Evolutionary conservation across 2,797 vertebrate species (phyloP).

Genomic region (Apogon talboti): DNA sequence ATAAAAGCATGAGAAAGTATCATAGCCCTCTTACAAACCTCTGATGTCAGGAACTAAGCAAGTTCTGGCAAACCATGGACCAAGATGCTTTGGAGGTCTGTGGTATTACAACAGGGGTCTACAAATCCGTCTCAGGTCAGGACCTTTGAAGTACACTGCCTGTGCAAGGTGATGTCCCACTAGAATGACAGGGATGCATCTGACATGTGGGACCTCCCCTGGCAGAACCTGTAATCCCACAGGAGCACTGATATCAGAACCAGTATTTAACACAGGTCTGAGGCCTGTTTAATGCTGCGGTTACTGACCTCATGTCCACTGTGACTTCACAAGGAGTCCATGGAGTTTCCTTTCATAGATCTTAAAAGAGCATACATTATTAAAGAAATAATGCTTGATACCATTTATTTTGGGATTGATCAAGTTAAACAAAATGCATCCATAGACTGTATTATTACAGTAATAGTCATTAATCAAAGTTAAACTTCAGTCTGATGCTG

Average conservation of each 20-base stretch:
- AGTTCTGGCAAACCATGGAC: neutral
- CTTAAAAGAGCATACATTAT: neutral
- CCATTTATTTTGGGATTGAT: neutral
- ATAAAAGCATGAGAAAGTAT: neutral
- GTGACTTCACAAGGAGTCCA: neutral
- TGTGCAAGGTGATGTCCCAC: constrained; percentile 53
- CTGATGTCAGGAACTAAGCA: neutral
- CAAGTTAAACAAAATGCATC: constrained; percentile 5
- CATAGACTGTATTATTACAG: neutral
- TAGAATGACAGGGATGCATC: constrained; percentile 30
- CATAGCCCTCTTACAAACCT: neutral
- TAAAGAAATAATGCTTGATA: too few species aligned
- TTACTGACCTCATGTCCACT: constrained; percentile 22
- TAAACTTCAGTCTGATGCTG: too few species aligned
- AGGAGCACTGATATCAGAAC: constrained; percentile 29
- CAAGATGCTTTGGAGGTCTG: constrained; percentile 44
- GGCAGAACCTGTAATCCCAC: constrained; percentile 23
- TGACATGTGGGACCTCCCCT: constrained; percentile 33
- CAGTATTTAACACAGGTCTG: constrained; percentile 26
- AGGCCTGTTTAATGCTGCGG: constrained; percentile 24
- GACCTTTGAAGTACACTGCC: constrained; percentile 48
- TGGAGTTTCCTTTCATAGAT: constrained; percentile 2
- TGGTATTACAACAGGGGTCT: constrained; percentile 33
- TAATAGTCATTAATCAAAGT: too few species aligned
- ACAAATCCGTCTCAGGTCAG: constrained; percentile 26